A percentile compares a stretch with the other conserved stretches of the same genome.
Evolutionary conservation across 2,888 invertebrate species (phyloP).

Genomic region (Drosophila birchii): DNA sequence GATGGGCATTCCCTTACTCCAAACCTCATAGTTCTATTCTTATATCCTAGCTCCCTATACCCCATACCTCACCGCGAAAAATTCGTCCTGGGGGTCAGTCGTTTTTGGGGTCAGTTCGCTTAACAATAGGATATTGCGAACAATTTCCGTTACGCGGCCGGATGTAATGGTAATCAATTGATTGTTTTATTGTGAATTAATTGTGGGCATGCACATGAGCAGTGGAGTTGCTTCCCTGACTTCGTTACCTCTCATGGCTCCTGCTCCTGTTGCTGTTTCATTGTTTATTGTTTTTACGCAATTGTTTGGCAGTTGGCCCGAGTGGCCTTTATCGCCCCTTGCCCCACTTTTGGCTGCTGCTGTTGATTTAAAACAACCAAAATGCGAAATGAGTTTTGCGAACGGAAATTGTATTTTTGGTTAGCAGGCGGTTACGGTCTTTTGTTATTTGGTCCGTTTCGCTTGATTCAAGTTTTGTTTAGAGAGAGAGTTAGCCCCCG

Average conservation of each 20-base stretch:
- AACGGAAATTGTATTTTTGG: slow-evolving; percentile 79
- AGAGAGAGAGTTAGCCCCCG: slow-evolving; percentile 32
- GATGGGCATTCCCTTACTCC: background rate
- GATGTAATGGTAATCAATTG: slow-evolving; percentile 81
- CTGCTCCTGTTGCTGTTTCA: slow-evolving; percentile 47
- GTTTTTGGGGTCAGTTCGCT: slow-evolving; percentile 39
- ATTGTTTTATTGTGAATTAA: slow-evolving; percentile 82
- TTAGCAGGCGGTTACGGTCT: slow-evolving; percentile 52
- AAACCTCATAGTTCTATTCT: background rate
- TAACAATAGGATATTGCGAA: slow-evolving; percentile 73
- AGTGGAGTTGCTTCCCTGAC: slow-evolving; percentile 31
- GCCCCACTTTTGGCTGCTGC: slow-evolving; percentile 15
- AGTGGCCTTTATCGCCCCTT: slow-evolving; percentile 48
- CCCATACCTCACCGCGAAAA: background rate
- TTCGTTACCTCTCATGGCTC: slow-evolving; percentile 17
- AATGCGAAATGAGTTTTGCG: slow-evolving; percentile 76
- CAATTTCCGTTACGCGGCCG: slow-evolving; percentile 79
- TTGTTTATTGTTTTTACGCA: slow-evolving; percentile 79
- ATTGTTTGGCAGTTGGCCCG: slow-evolving; percentile 72
- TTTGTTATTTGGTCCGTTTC: slow-evolving; percentile 41
- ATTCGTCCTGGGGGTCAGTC: background rate
- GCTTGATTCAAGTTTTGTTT: slow-evolving; percentile 51
- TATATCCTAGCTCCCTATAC: background rate
- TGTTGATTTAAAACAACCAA: slow-evolving; percentile 79
- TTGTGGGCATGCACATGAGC: slow-evolving; percentile 79